Evolutionary conservation across 2,113 vertebrate species (phyloP).

Genomic region (Papio anubis): DNA sequence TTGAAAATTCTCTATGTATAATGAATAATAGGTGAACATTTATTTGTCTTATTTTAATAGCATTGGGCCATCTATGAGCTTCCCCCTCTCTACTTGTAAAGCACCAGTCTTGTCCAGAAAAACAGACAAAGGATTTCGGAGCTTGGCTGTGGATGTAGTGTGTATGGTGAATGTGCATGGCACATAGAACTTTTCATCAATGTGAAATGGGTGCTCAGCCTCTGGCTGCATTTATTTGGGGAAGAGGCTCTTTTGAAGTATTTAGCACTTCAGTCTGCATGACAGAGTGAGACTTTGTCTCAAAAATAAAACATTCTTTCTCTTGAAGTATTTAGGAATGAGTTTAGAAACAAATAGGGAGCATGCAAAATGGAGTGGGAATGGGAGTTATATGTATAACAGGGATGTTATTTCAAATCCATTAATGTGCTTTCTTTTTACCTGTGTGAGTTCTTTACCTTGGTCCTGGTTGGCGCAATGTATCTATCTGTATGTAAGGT

Average conservation of each 20-base stretch:
- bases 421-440: not conserved
- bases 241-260: constrained; percentile 16
- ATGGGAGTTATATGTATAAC: not conserved
- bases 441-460: not conserved
- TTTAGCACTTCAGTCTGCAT: not conserved
- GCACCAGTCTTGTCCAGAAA: not conserved
- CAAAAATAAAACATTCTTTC: not conserved
- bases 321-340: constrained; percentile 25
- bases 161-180: not conserved
- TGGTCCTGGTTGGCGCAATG: not conserved
- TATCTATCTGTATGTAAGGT: not conserved
- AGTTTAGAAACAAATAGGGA: constrained; percentile 15
- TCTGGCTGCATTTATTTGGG: not conserved
- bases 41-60: not conserved
- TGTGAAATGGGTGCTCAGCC: not conserved
- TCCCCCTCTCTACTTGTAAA: not conserved
- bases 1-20: not conserved
- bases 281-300: too few relatives aligned
- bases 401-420: not conserved
- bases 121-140: not conserved
- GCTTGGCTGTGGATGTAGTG: not conserved
- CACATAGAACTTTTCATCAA: not conserved
- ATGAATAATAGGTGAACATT: not conserved
- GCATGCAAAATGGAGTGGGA: not conserved
- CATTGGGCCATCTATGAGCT: not conserved